Base-by-base conservation (phyloP, 2,113 vertebrate species). In the Pholis gunnellus region DNA sequence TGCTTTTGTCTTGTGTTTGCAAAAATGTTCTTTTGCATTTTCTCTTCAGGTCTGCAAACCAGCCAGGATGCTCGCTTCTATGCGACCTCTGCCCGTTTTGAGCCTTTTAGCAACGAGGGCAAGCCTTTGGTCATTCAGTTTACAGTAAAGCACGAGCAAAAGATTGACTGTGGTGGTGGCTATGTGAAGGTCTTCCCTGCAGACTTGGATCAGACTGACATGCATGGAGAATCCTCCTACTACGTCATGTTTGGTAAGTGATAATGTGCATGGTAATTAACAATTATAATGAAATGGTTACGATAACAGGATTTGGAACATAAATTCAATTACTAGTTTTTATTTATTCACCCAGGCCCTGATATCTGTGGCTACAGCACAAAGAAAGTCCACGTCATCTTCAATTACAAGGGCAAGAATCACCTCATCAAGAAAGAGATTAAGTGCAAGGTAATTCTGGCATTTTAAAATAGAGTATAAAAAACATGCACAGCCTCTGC, bases 281-380 rank as follows among this genome's bases (percentile, higher is more conserved):
- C 4, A 34, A 6, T 64, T 11, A 10, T 29, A 5, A 36, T 48
- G 22, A 1, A 46, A 34, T 63, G 6, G 0, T 65, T 68, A 18
- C 1, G 54, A 13, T 36, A 34, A 10, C 6, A 38, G 1, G 1
- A 52, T 50, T 66, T 69, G 7, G 9, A 46, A 50, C 0, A 44
- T 66, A 17, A 1, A 46, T 48, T 48, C 2, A 48, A 48, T 18
- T 48, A 48, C 0, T n/a, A 46, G 0, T 78, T 9, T 0, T 1
- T 34, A 42, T 78, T 36, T 7, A 11, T 2, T 80, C 18, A 10
- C 8, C 2, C 89, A 98, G 97, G 97, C 40, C 97, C 97, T 3
- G 97, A 98, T 84, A 97, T 98, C 75, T 98, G 97, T 87, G 97
- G 97, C 85, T 97, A 96, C 85, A 97, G 96, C 86, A 95, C 96